Evolutionary conservation across 2,888 invertebrate species (phyloP).

Genomic region (Drosophila monieri): DNA sequence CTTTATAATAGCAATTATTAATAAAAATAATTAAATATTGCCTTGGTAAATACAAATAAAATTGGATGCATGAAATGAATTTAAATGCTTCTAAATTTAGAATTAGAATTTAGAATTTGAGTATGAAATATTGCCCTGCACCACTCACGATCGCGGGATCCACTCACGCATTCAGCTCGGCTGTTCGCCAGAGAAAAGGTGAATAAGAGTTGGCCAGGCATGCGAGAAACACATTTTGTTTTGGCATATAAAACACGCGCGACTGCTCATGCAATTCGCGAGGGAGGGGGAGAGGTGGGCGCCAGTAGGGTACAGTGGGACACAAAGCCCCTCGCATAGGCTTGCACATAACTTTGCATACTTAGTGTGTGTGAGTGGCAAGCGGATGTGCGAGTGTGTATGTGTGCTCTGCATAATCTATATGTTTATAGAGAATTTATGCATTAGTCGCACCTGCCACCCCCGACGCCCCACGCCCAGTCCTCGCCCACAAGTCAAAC

Average conservation of each 20-base stretch:
- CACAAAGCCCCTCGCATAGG: slow-evolving; percentile 52
- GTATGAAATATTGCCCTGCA: neutral
- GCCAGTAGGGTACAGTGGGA: neutral
- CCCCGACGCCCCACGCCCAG: slow-evolving; percentile 1
- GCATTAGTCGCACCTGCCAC: slow-evolving; percentile 60
- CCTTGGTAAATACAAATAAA: no score
- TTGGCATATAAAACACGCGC: slow-evolving; percentile 63
- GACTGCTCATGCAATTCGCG: slow-evolving; percentile 64
- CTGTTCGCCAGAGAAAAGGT: slow-evolving; percentile 2
- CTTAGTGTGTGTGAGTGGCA: slow-evolving; percentile 11
- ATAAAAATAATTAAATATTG: no score
- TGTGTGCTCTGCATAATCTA: slow-evolving; percentile 29
- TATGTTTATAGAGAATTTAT: slow-evolving; percentile 62
- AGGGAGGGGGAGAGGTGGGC: slow-evolving; percentile 23
- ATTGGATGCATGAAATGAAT: neutral
- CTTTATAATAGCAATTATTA: no score
- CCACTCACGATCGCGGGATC: slow-evolving; percentile 17
- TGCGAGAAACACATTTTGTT: slow-evolving; percentile 78
- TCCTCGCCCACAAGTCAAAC: neutral
- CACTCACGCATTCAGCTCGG: slow-evolving; percentile 15
- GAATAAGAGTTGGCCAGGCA: slow-evolving; percentile 54
- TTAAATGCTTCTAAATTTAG: neutral
- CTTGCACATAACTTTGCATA: slow-evolving; percentile 54
- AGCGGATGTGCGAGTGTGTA: slow-evolving; percentile 3
- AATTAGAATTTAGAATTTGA: neutral